Evolutionary conservation across 1,140 invertebrate species (phyloP), one percentile per base, ranked within the genome.

Genomic region (Triops longicaudatus): DNA sequence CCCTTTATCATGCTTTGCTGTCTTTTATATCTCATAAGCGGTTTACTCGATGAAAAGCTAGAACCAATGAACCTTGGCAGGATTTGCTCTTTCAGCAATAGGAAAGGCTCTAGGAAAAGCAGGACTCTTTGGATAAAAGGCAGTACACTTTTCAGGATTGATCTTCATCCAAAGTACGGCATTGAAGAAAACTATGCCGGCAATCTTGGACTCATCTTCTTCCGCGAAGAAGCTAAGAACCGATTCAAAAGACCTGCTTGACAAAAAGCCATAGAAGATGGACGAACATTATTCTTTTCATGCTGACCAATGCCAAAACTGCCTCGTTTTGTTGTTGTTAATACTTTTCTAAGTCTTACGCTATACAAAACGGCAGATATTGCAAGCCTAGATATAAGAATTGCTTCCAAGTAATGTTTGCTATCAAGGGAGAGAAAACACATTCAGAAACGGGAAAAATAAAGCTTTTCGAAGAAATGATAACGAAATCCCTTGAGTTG

Each of bases 21-120:
- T 63, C 50, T 22, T 63, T 63, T 63, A 63, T 63, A 63, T 63
- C 50, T 17, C 22, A 63, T 63, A 63, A 63, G 50, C 50, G 50
- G 50, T 63, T 63, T 63, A 63, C 17, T 63, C 22, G 50, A 63
- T 63, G 50, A 63, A 63, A 22, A 63, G 50, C 50, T 63, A 63
- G 50, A 63, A 63, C 50, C 50, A 63, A 63, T 63, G 50, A 63
- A 63, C 50, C 50, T 22, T 63, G 10, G 17, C 10, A 63, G 50
- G 50, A 63, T 63, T 63, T 63, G 17, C 50, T 63, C 50, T 14
- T n/a, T 63, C 50, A 63, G 50, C 50, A 63, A 63, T 63, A 63
- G 22, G 50, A 63, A 50, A 63, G 50, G 14, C 50, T 63, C 17
- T 63, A 63, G 50, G 50, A n/a, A 63, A 63, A 63, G 50, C 50